A percentile compares a stretch with the other conserved stretches of the same genome.
These are phyloP conservation scores for Aptenodytes patagonicus DNA, from an alignment of 2,113 vertebrate genomes.

Conservation along the genomic window DNA sequence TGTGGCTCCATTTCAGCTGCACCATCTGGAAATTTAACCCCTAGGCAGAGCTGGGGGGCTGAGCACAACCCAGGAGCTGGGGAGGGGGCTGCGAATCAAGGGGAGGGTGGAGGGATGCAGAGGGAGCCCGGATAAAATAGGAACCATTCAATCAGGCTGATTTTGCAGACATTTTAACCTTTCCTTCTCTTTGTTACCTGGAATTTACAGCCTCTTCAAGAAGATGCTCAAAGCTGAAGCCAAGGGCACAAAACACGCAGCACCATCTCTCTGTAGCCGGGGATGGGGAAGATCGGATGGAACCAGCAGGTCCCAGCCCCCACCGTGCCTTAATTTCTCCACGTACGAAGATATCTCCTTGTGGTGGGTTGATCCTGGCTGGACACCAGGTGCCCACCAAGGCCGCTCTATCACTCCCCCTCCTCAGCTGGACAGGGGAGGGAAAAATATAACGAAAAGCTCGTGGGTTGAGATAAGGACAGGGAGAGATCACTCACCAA, in stretches of 20 bases:
- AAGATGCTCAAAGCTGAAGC: neutral
- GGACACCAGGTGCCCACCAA: neutral
- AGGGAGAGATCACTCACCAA: neutral
- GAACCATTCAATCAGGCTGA: neutral
- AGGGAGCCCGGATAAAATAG: neutral
- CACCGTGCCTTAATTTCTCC: neutral
- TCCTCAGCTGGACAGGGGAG: neutral
- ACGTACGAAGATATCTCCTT: rapidly evolving
- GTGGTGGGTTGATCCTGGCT: neutral
- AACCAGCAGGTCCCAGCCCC: neutral
- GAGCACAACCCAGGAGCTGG: neutral
- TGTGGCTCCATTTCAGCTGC: neutral
- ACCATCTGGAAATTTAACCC: neutral
- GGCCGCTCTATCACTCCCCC: neutral
- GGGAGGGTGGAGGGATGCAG: neutral
- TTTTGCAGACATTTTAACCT: neutral
- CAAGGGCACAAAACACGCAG: rapidly evolving
- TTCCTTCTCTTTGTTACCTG: neutral
- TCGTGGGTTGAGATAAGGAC: neutral
- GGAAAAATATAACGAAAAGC: neutral
- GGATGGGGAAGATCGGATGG: rapidly evolving
- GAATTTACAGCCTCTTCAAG: neutral
- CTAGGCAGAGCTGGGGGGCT: neutral
- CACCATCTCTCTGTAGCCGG: neutral
- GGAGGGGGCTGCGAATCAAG: neutral